phyloP scores from a whole-genome alignment of 1,140 invertebrate species.

The roundworm (Caenorhabditis elegans) region DNA sequence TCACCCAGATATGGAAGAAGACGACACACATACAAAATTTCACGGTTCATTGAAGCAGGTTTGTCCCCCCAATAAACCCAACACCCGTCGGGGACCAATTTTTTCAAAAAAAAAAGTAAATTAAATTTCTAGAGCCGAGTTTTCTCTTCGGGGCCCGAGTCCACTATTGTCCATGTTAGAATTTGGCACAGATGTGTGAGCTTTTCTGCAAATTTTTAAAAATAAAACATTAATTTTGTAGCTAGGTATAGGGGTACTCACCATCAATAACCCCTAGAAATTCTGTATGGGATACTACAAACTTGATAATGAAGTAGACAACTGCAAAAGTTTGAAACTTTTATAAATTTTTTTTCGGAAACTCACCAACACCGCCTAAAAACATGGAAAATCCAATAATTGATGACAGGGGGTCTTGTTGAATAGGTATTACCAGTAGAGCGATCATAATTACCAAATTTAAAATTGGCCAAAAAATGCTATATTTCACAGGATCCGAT shows the following conservation, averaged over 20 bases:
- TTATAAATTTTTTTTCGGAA: background rate
- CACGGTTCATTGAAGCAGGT: background rate
- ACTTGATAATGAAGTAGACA: conserved; percentile 27
- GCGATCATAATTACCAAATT: conserved; percentile 37
- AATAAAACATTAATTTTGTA: background rate
- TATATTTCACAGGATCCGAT: conserved; percentile 18
- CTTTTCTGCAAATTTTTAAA: conserved; percentile 1
- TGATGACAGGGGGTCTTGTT: conserved; percentile 29
- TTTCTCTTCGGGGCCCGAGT: conserved; percentile 23
- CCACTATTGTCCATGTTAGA: conserved; percentile 32
- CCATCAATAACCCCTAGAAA: conserved; percentile 11
- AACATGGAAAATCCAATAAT: conserved; percentile 25
- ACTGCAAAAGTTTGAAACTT: background rate
- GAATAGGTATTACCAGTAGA: conserved; percentile 36
- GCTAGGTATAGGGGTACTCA: background rate
- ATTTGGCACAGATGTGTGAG: conserved; percentile 1
- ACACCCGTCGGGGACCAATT: background rate
- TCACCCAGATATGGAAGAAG: background rate
- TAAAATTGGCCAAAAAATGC: conserved; percentile 39
- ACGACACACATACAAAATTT: background rate
- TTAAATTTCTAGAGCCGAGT: background rate
- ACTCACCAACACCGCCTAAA: conserved; percentile 20
- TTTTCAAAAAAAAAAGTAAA: background rate
- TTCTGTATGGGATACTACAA: background rate
- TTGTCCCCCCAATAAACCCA: background rate